A percentile compares a stretch with the other conserved stretches of the same genome.
phyloP scores from a whole-genome alignment of 2,113 vertebrate genomes.

The Festucalex cinctus region DNA sequence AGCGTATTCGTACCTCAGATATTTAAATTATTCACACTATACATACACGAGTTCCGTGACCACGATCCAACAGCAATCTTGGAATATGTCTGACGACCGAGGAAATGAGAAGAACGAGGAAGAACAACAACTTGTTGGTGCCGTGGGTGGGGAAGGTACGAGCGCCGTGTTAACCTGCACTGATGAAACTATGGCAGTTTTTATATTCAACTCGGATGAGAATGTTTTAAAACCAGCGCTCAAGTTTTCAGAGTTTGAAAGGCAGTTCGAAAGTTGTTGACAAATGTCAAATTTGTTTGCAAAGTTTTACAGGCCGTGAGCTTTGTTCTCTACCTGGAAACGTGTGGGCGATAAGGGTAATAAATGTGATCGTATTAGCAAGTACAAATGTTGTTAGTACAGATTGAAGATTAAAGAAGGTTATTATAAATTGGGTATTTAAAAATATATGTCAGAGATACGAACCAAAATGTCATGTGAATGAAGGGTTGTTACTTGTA shows the following conservation, averaged over 20 bases:
- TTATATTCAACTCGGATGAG: not conserved
- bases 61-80: not conserved
- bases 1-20: not conserved
- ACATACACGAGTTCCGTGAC: not conserved
- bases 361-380: too few species aligned
- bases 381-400: too few species aligned
- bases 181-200: not conserved
- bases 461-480: too few species aligned
- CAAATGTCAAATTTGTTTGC: not conserved
- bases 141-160: constrained; percentile 68
- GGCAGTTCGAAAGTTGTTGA: not conserved
- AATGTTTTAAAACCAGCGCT: not conserved
- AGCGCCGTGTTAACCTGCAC: not conserved
- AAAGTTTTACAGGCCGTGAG: not conserved
- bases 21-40: not conserved
- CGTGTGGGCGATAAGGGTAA: too few species aligned
- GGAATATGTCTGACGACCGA: constrained; percentile 56
- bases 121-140: constrained; percentile 43
- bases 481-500: too few species aligned
- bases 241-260: not conserved
- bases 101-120: not conserved
- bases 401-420: too few species aligned
- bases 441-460: too few species aligned
- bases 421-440: too few species aligned
- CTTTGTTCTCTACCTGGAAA: not conserved